Evolutionary conservation across 1,140 invertebrate genomes (phyloP), one percentile per base, ranked within the genome.

Genomic region (Aphis gossypii): DNA sequence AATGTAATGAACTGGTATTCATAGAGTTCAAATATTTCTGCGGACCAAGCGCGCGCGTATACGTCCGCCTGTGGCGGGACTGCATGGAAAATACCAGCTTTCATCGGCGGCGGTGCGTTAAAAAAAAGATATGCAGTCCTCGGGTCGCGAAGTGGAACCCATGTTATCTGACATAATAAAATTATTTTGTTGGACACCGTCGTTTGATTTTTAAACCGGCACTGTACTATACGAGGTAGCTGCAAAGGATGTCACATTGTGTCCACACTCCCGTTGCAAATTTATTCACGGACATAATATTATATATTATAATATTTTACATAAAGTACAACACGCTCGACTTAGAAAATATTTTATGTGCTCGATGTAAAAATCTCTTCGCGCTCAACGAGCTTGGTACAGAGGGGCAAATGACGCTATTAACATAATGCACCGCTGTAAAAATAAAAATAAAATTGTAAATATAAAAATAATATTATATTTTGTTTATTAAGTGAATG

Each of bases 1-100:
- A 41, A 86, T 86, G 25, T 86, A 86, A 86, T 86, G 84, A 86
- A 86, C 84, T 86, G 41, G 44, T 46, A 86, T 86, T 86, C 84
- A 86, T 25, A 23, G 84, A 46, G 25, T 46, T 86, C 48, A 86
- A 46, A 86, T 46, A n/a, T 46, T 41, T n/a, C 23, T 46, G 83
- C 2, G 11, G 38, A 86, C 25, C 9, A 4, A 9, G 25, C 83
- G 7, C 35, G 38, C 83, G 38, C 41, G 14, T 25, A n/a, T 1
- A 46, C 44, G 30, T 30, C 25, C 38, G 21, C 35, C 8, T 7
- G 82, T 41, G 6, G 20, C 6, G 38, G 46, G 46, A 46, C 46
- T 46, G 46, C 38, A 18, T 84, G 35, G 82, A 18, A 44, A 82
- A 20, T 83, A 18, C 14, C 14, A 76, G 60, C 5, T 76, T 76